These are phyloP conservation scores for Tetrax tetrax DNA, from an alignment of 2,113 vertebrate species.

Conservation along the genomic window DNA sequence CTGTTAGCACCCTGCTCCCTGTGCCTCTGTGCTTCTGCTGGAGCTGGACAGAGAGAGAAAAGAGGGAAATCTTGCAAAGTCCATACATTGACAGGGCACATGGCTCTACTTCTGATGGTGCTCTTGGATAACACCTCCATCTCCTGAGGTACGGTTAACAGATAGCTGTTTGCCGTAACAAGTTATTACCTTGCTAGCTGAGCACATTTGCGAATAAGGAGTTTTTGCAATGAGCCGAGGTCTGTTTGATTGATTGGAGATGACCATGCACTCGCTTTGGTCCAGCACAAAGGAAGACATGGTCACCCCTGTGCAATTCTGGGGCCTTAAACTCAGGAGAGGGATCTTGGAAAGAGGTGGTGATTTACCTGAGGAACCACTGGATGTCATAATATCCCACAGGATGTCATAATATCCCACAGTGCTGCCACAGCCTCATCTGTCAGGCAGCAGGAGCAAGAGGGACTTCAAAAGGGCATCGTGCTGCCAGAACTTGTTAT, in stretches of 20 bases:
- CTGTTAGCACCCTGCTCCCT: neutral
- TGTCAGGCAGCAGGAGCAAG: neutral
- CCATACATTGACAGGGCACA: fast-evolving
- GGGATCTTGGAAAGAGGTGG: neutral
- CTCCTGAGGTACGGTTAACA: neutral
- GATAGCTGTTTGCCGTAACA: neutral
- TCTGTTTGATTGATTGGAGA: neutral
- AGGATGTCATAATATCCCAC: neutral
- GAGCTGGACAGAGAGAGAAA: neutral
- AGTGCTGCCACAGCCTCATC: neutral
- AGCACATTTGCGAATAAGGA: neutral
- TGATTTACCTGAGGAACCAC: neutral
- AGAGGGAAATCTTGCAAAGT: neutral
- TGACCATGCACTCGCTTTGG: fast-evolving
- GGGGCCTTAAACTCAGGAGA: neutral
- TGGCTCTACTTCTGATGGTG: neutral
- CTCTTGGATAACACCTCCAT: neutral
- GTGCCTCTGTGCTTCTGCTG: neutral
- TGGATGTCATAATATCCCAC: neutral
- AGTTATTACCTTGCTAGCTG: neutral
- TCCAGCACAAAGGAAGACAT: neutral
- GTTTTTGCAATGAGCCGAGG: neutral
- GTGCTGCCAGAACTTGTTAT: neutral
- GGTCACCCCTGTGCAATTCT: neutral
- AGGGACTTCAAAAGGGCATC: neutral